Conservation (phyloP, 1,140 invertebrate genomes). For the Drosophila pseudoananassae region DNA sequence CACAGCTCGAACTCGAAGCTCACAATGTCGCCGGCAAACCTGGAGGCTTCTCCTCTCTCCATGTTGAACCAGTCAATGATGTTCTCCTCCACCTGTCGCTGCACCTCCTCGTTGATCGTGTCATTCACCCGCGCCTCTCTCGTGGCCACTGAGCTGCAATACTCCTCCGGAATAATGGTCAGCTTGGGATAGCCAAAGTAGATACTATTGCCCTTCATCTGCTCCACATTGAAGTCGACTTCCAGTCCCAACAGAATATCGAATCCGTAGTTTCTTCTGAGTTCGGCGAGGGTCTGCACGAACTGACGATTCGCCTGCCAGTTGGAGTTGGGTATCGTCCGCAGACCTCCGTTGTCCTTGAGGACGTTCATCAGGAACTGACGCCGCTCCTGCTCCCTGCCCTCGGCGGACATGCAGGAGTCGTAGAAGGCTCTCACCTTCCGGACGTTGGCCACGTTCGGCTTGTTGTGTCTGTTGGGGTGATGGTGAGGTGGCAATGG, state of each 20-base stretch:
- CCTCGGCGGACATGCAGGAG: constrained; percentile 89
- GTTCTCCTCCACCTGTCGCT: constrained; percentile 57
- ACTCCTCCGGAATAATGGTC: constrained; percentile 65
- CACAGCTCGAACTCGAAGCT: constrained; percentile 79
- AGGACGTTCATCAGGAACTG: constrained; percentile 59
- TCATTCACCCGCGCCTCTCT: constrained; percentile 27
- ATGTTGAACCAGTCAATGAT: constrained; percentile 61
- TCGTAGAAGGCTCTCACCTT: constrained; percentile 93
- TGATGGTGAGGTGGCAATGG: constrained; percentile 41
- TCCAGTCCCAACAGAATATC: constrained; percentile 72
- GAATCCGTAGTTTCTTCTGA: constrained; percentile 65
- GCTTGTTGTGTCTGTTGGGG: constrained; percentile 29
- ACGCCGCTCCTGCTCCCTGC: constrained; percentile 27
- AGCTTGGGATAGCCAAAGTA: constrained; percentile 66
- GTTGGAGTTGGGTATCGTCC: constrained; percentile 45
- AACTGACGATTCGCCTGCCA: constrained; percentile 61
- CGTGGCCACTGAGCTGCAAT: constrained; percentile 50
- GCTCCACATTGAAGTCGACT: constrained; percentile 58
- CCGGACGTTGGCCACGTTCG: constrained; percentile 34
- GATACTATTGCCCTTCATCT: constrained; percentile 57
- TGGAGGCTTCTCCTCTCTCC: constrained; percentile 43
- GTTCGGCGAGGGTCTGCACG: constrained; percentile 51
- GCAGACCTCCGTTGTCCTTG: constrained; percentile 57
- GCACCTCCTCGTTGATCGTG: constrained; percentile 40
- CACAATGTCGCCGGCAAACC: constrained; percentile 65